Conservation (phyloP, 2,113 vertebrate genomes). For the Mesembrinibis cayennensis region DNA sequence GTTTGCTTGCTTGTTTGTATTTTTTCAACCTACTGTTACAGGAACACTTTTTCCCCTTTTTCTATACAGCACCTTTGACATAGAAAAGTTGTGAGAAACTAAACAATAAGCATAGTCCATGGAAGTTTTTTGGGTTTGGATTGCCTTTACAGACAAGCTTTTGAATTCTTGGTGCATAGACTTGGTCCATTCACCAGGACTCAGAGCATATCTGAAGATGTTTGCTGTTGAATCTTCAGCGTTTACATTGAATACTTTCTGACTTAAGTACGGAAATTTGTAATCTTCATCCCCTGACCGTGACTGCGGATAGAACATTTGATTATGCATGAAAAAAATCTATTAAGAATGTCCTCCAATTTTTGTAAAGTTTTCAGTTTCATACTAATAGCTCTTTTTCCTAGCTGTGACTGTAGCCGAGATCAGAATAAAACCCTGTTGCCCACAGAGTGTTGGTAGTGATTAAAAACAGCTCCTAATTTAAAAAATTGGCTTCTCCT, state of each 20-base stretch:
- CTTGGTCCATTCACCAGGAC: not conserved
- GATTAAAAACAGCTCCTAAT: slow-evolving; percentile 11
- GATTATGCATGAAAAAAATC: not conserved
- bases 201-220: not conserved
- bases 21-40: not conserved
- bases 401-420: not conserved
- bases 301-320: not conserved
- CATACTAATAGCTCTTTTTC: not conserved
- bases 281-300: not conserved
- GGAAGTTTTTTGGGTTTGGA: not conserved
- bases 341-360: not conserved
- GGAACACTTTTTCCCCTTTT: not conserved
- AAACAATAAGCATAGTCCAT: not conserved
- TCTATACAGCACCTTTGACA: not conserved
- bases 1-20: not conserved
- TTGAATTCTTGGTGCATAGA: not conserved
- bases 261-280: not conserved
- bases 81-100: not conserved
- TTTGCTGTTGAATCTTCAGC: not conserved
- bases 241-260: not conserved
- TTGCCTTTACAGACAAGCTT: not conserved
- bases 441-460: not conserved
- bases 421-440: not conserved
- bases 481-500: slow-evolving; percentile 1
- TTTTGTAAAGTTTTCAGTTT: slow-evolving; percentile 5